phyloP scores from a whole-genome alignment of 2,888 invertebrate genomes.

The Eucera pruinosa region DNA sequence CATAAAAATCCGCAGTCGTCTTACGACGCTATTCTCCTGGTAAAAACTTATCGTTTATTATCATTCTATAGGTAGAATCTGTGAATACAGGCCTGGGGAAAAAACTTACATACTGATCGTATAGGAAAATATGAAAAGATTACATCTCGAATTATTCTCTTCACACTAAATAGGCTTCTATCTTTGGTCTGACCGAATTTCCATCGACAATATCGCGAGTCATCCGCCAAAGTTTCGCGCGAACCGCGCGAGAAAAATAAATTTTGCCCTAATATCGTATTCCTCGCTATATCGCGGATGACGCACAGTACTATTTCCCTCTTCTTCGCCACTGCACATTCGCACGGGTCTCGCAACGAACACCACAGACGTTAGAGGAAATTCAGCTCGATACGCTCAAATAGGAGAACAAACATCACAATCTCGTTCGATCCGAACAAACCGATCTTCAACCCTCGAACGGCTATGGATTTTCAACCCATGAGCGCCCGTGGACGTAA shows the following conservation, averaged over 20 bases:
- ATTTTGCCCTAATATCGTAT: conserved; percentile 47
- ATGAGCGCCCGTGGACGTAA: conserved; percentile 36
- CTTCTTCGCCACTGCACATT: not conserved
- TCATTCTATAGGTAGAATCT: conserved; percentile 30
- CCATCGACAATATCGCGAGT: conserved; percentile 38
- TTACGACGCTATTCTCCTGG: too few species aligned
- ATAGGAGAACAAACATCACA: conserved; percentile 29
- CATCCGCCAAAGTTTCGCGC: conserved; percentile 30
- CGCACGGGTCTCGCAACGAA: conserved; percentile 19
- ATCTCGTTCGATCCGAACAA: conserved; percentile 41
- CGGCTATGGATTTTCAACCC: conserved; percentile 26
- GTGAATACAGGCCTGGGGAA: conserved; percentile 61
- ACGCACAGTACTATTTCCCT: conserved; percentile 31
- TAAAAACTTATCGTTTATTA: conserved; percentile 17
- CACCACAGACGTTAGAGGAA: conserved; percentile 10
- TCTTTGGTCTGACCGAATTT: conserved; percentile 71
- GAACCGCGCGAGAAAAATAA: conserved; percentile 51
- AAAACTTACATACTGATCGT: conserved; percentile 55
- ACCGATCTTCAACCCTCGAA: conserved; percentile 36
- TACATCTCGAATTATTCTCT: conserved; percentile 59
- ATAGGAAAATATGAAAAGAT: conserved; percentile 71
- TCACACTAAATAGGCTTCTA: conserved; percentile 56
- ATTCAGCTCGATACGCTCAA: conserved; percentile 38
- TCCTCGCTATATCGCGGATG: conserved; percentile 41
- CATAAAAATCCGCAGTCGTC: too few species aligned